These are phyloP conservation scores for Chymomyza caudatula DNA, from an alignment of 2,888 invertebrate species.

Conservation along the genomic window DNA sequence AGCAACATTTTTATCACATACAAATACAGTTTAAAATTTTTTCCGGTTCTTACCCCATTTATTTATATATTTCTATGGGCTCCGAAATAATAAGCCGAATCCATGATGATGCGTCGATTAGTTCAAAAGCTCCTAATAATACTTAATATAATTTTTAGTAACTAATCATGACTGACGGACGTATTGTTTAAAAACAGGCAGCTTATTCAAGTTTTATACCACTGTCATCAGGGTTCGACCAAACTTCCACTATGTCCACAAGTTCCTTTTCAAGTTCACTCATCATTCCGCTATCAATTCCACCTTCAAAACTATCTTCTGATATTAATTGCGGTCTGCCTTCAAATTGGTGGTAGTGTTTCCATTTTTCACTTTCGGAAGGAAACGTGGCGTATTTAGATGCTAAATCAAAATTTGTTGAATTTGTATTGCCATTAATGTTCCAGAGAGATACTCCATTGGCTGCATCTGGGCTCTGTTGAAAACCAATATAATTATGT, in stretches of 20 bases:
- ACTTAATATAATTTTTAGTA: too few relatives aligned
- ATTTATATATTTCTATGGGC: too few relatives aligned
- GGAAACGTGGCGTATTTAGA: conserved; percentile 3
- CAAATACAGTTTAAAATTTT: background rate
- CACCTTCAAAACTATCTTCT: conserved; percentile 67
- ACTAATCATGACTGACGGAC: conserved; percentile 4
- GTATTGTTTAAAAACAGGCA: background rate
- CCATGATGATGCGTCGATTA: too few relatives aligned
- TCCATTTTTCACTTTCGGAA: conserved; percentile 44
- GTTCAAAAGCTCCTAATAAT: background rate
- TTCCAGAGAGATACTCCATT: conserved; percentile 46
- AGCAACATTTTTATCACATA: background rate
- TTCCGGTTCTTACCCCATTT: background rate
- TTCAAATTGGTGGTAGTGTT: conserved; percentile 38
- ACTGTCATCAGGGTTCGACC: conserved; percentile 77
- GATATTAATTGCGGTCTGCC: conserved; percentile 50
- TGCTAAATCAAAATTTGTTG: conserved; percentile 5
- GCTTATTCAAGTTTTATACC: conserved; percentile 71
- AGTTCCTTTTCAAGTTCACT: conserved; percentile 83
- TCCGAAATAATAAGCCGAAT: too few relatives aligned
- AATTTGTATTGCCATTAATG: conserved; percentile 42
- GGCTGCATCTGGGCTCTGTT: conserved; percentile 31
- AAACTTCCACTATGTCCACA: conserved; percentile 79
- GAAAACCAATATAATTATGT: background rate
- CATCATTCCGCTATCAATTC: conserved; percentile 83